These are phyloP conservation scores for Sarcophaga variegata DNA, from an alignment of 2,888 invertebrate genomes.

Conservation along the genomic window DNA sequence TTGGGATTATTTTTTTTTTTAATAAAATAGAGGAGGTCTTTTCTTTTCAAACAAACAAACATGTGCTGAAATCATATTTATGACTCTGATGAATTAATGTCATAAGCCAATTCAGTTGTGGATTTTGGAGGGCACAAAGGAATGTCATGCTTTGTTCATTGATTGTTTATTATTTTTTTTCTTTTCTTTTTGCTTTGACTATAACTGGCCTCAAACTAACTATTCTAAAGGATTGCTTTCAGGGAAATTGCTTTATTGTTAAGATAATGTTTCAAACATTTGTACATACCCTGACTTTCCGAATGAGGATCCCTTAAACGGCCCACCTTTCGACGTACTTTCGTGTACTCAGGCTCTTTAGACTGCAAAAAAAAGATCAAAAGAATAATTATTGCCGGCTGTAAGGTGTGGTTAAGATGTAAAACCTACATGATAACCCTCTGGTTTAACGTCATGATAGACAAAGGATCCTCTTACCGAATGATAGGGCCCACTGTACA, in stretches of 20 bases:
- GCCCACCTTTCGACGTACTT: slow-evolving; percentile 91
- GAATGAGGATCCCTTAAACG: slow-evolving; percentile 90
- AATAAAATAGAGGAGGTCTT: too few species aligned
- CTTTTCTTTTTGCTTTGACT: background rate
- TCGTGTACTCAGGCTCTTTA: slow-evolving; percentile 92
- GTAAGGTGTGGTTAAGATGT: background rate
- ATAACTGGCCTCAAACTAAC: slow-evolving; percentile 56
- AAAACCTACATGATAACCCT: slow-evolving; percentile 80
- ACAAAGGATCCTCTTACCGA: slow-evolving; percentile 93
- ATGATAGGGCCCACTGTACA: slow-evolving; percentile 93
- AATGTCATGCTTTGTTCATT: slow-evolving; percentile 49
- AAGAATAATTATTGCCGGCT: background rate
- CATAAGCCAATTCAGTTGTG: slow-evolving; percentile 49
- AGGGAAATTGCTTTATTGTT: slow-evolving; percentile 66
- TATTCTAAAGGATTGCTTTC: slow-evolving; percentile 62
- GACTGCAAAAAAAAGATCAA: slow-evolving; percentile 72
- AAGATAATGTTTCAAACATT: background rate
- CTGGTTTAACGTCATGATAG: slow-evolving; percentile 92
- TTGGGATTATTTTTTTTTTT: background rate
- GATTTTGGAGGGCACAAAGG: slow-evolving; percentile 33
- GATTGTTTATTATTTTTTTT: slow-evolving; percentile 34
- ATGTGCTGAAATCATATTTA: slow-evolving; percentile 38
- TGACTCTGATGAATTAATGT: slow-evolving; percentile 64
- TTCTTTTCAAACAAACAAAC: background rate
- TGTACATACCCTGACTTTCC: slow-evolving; percentile 89